Evolutionary conservation across 2,797 vertebrate species (phyloP).

Genomic region (Sebastes diaconus): DNA sequence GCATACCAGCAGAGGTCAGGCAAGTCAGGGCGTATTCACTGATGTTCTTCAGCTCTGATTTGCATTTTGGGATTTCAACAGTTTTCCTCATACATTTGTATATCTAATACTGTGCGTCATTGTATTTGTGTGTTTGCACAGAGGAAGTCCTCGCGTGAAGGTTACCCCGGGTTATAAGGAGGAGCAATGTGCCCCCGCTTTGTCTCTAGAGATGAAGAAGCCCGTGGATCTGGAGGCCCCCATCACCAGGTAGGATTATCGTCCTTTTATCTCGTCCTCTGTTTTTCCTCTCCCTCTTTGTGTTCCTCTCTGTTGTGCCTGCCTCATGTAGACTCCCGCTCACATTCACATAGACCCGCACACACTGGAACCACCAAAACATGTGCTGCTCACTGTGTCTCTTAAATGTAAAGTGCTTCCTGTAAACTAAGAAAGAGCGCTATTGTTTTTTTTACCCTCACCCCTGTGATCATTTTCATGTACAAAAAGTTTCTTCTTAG

Average conservation of each 20-base stretch:
- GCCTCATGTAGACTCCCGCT: neutral
- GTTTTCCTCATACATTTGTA: neutral
- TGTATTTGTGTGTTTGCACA: constrained; percentile 69
- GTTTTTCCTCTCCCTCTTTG: neutral
- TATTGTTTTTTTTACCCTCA: neutral
- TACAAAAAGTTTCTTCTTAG: neutral
- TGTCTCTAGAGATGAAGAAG: constrained; percentile 95
- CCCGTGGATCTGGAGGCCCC: constrained; percentile 94
- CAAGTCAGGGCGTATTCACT: constrained; percentile 38
- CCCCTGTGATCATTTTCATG: neutral
- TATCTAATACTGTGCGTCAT: neutral
- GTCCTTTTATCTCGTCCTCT: neutral
- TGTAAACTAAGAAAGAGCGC: neutral
- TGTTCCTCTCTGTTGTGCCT: constrained; percentile 16
- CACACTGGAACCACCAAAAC: neutral
- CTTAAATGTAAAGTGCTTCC: neutral
- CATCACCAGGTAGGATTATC: constrained; percentile 88
- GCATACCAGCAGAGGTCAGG: constrained; percentile 30
- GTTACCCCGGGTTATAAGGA: constrained; percentile 93
- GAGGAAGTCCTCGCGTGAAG: constrained; percentile 92
- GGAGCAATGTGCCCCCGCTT: constrained; percentile 94
- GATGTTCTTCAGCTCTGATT: neutral
- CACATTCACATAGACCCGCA: neutral
- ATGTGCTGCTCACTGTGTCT: neutral
- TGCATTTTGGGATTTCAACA: neutral